Evolutionary conservation across 2,888 invertebrate species (phyloP).

Genomic region (Ophioninae sp.): DNA sequence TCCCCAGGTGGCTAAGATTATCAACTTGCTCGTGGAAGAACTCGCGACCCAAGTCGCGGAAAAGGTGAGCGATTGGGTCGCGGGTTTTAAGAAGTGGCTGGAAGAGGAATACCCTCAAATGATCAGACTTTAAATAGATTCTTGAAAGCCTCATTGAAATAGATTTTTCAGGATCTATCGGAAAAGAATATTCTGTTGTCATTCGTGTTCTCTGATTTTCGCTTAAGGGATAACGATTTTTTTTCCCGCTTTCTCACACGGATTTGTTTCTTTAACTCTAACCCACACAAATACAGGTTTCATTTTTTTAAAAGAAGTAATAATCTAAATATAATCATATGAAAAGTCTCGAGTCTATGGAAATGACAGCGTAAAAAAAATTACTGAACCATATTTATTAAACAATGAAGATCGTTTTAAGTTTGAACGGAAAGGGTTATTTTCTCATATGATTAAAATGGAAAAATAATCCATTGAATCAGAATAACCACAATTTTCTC

Average conservation of each 20-base stretch:
- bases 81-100: constrained; percentile 52
- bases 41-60: constrained; percentile 22
- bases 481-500: neutral
- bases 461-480: neutral
- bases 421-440: neutral
- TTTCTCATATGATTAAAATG: neutral
- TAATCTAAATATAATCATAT: neutral
- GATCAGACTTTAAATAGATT: neutral
- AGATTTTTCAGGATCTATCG: neutral
- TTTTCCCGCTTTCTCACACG: neutral
- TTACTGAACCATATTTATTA: neutral
- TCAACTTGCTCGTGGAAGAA: constrained; percentile 32
- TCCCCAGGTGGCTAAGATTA: constrained; percentile 2
- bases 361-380: neutral
- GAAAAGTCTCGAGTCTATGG: neutral
- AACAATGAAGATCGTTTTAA: neutral
- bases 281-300: neutral
- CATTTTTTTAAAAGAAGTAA: neutral
- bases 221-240: too few species aligned
- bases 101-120: constrained; percentile 20
- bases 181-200: neutral
- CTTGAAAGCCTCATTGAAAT: neutral
- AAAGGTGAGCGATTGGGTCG: constrained; percentile 44
- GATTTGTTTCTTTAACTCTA: neutral
- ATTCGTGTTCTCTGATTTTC: too few species aligned